Base-by-base conservation (phyloP, 2,113 vertebrate species). In the Zootoca vivipara region DNA sequence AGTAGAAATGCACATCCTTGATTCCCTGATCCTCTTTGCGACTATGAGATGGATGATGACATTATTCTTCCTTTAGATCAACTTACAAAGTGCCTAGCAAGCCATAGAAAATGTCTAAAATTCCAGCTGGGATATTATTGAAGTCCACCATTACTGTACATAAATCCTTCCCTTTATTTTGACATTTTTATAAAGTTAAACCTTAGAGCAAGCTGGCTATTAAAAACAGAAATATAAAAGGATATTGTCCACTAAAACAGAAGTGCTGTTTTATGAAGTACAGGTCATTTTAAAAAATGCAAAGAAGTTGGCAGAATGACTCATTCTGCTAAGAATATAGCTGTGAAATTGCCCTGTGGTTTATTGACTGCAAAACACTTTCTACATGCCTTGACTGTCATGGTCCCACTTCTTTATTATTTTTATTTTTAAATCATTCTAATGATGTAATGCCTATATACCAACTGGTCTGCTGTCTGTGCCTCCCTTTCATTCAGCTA, bases 211-310 rank as follows among this genome's bases (percentile, higher is more conserved):
- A 81, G 73, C 85, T 92, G 87, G 52, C 83, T 92, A 83, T 93
- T 92, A 93, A 93, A 91, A 87, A 82, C 85, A 83, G 90, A 93
- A 85, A 81, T 86, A 62, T 90, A 83, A 92, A 86, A 79, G 67
- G n/a, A 91, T 91, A 93, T 92, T 87, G 90, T 90, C 81, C 91
- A 78, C 89, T 93, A 92, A 90, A 95, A 93, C 56, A 85, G 69
- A 94, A 86, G 88, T 82, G 35, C 3, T 92, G 4, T 93, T 94
- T 95, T 87, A 88, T 91, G 92, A 92, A 86, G 77, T 79, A 80
- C n/a, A 90, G 56, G 89, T 91, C 1, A 87, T 89, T 89, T 85
- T 79, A 88, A 70, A 56, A 85, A 46, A 88, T 89, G 52, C 42
- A 38, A 16, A 0, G 1, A 15, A 92, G 89, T 89, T 92, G 92